Conservation (phyloP, 2,113 vertebrate species). For the Boulengeromyrus knoepffleri region DNA sequence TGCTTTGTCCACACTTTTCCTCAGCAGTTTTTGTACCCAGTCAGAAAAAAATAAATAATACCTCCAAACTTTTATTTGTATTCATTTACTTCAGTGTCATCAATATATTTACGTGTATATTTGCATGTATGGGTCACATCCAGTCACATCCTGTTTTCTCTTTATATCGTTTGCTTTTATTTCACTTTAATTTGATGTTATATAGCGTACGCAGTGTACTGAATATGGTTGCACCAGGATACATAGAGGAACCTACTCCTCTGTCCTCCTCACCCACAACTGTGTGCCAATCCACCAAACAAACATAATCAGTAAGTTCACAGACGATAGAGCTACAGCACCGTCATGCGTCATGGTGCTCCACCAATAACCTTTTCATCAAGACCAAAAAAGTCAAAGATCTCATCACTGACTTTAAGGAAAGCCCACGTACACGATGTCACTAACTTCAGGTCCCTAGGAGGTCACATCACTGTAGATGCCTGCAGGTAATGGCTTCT, state of each 20-base stretch:
- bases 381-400: neutral
- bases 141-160: neutral
- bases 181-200: neutral
- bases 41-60: too few relatives aligned
- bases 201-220: neutral
- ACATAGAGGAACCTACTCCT: neutral
- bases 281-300: neutral
- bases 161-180: neutral
- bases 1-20: too few relatives aligned
- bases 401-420: neutral
- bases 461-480: neutral
- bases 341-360: neutral
- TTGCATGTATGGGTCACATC: neutral
- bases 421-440: neutral
- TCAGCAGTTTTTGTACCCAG: too few relatives aligned
- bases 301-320: neutral
- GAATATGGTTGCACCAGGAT: neutral
- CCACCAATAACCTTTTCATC: neutral
- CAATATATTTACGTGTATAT: neutral
- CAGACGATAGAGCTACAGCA: neutral
- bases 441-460: neutral
- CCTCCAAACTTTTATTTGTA: neutral
- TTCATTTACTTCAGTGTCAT: neutral
- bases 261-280: neutral
- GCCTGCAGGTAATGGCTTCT: neutral